Percentiles rank a stretch among this genome's conserved stretches.
Evolutionary conservation across 2,797 vertebrate genomes (phyloP).

Genomic region (Anguilla pacifica): DNA sequence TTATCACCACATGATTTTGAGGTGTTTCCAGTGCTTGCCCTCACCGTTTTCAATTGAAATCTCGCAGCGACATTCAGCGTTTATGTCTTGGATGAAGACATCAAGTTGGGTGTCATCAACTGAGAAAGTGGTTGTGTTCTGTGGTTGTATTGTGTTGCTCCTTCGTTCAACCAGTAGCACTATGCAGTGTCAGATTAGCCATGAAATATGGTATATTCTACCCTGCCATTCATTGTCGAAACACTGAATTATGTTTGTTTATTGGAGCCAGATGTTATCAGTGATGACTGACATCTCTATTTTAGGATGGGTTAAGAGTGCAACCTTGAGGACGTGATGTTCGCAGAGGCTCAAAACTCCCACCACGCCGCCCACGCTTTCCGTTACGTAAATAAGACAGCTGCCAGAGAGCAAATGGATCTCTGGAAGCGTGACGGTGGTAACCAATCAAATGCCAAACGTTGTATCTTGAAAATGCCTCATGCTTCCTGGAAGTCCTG

Average conservation of each 20-base stretch:
- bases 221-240: background rate
- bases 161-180: background rate
- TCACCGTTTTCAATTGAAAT: background rate
- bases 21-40: background rate
- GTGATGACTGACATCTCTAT: background rate
- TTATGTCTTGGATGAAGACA: background rate
- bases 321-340: slow-evolving; percentile 17
- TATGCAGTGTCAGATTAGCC: background rate
- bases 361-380: background rate
- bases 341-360: slow-evolving; percentile 9
- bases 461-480: background rate
- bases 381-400: slow-evolving; percentile 8
- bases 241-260: background rate
- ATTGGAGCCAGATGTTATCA: background rate
- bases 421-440: slow-evolving; percentile 7
- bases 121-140: background rate
- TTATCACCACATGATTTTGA: background rate
- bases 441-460: slow-evolving; percentile 36
- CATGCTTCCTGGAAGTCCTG: slow-evolving; percentile 14
- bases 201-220: too few species aligned
- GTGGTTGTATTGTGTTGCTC: background rate
- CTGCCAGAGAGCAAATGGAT: slow-evolving; percentile 8
- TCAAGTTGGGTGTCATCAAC: background rate
- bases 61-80: too few species aligned
- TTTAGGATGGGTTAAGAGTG: background rate